Evolutionary conservation across 1,140 invertebrate species (phyloP).

Genomic region (Cherax destructor): DNA sequence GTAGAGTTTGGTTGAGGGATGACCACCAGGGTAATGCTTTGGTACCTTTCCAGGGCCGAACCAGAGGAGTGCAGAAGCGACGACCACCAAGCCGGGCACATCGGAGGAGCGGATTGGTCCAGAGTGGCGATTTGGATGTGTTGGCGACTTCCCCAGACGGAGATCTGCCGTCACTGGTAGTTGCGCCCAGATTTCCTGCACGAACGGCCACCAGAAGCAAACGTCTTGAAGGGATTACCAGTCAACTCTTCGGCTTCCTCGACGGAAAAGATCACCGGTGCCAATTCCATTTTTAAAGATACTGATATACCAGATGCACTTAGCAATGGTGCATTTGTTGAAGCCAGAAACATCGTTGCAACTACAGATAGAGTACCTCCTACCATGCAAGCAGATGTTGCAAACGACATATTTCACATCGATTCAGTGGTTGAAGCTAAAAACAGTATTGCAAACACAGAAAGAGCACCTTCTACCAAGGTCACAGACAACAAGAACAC

Average conservation of each 20-base stretch:
- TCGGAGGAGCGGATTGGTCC: slow-evolving; percentile 4
- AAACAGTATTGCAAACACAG: neutral
- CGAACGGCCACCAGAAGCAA: neutral
- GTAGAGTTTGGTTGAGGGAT: no score
- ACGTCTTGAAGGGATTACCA: no score
- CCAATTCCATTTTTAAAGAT: neutral
- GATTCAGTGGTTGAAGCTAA: neutral
- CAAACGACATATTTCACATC: neutral
- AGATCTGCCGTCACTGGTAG: neutral
- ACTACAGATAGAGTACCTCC: neutral
- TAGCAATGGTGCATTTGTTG: neutral
- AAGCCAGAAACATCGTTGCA: neutral
- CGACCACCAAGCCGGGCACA: slow-evolving; percentile 48
- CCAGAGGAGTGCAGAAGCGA: slow-evolving; percentile 36
- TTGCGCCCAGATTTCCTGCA: neutral
- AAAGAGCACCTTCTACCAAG: neutral
- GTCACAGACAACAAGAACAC: neutral
- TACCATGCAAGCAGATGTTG: neutral
- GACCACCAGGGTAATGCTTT: neutral
- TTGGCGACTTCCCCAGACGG: neutral
- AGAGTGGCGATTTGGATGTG: neutral
- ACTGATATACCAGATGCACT: neutral
- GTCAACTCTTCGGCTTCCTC: neutral
- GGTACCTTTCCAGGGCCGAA: slow-evolving; percentile 35
- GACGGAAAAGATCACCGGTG: neutral